Conservation (phyloP, 2,888 invertebrate species). For the Nasonia oneida region DNA sequence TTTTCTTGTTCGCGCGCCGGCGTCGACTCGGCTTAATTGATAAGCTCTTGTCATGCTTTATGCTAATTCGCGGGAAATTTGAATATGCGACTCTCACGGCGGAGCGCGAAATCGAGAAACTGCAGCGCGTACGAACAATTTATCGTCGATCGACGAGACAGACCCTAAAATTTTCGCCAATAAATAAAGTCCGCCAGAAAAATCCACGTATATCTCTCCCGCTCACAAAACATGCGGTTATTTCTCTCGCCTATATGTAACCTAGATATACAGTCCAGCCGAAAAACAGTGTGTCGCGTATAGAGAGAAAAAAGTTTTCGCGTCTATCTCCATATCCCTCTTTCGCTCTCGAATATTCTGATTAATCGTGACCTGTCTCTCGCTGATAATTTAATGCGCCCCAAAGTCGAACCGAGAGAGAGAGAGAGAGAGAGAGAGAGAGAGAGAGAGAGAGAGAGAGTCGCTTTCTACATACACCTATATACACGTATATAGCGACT, state of each 20-base stretch:
- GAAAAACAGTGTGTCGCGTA: background rate
- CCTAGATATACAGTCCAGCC: background rate
- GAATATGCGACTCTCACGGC: background rate
- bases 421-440: too few species aligned
- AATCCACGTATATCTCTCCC: background rate
- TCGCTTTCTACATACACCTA: background rate
- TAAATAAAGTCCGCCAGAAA: background rate
- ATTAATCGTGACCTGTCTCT: constrained; percentile 54
- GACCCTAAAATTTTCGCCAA: background rate
- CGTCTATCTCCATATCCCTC: constrained; percentile 15
- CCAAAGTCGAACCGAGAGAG: constrained; percentile 27
- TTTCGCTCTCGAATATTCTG: constrained; percentile 35
- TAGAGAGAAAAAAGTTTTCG: background rate
- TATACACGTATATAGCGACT: background rate
- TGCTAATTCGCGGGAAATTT: background rate
- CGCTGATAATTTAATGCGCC: constrained; percentile 57
- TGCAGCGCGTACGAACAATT: background rate
- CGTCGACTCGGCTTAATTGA: background rate
- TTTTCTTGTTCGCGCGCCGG: background rate
- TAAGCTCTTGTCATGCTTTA: background rate
- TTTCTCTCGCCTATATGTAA: background rate
- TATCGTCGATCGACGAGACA: background rate
- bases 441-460: too few species aligned
- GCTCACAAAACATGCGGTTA: background rate
- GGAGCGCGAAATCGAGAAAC: background rate